A percentile compares a stretch with the other conserved stretches of the same genome.
Conservation (phyloP, 2,888 invertebrate genomes). For the Lasioglossum zephyrum region DNA sequence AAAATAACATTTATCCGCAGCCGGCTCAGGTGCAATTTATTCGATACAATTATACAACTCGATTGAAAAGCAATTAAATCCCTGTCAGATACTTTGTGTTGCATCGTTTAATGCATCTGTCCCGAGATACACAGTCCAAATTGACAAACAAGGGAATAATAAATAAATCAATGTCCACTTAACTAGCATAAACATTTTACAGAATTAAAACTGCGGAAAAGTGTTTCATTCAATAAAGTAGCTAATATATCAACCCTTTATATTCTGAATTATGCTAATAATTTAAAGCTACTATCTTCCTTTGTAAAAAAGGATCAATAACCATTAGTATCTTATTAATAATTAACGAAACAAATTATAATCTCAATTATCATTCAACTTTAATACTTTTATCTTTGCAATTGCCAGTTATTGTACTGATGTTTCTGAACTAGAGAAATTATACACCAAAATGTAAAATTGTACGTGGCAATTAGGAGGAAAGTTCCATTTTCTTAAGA, state of each 20-base stretch:
- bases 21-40: neutral
- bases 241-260: neutral
- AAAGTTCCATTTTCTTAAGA: neutral
- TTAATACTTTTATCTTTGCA: neutral
- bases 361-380: neutral
- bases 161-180: neutral
- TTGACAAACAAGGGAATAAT: neutral
- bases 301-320: neutral
- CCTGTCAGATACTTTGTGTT: neutral
- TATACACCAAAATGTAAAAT: neutral
- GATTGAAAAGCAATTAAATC: constrained; percentile 5
- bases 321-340: neutral
- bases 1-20: neutral
- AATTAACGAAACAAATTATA: neutral
- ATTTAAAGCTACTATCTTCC: neutral
- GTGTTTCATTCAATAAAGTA: neutral
- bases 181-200: neutral
- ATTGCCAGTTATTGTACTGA: neutral
- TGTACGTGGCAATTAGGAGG: neutral
- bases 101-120: neutral
- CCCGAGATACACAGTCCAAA: neutral
- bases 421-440: neutral
- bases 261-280: neutral
- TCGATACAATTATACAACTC: neutral
- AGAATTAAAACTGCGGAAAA: neutral